These are phyloP conservation scores for Plotosus lineatus DNA, from an alignment of 2,113 vertebrate genomes.

Conservation along the genomic window DNA sequence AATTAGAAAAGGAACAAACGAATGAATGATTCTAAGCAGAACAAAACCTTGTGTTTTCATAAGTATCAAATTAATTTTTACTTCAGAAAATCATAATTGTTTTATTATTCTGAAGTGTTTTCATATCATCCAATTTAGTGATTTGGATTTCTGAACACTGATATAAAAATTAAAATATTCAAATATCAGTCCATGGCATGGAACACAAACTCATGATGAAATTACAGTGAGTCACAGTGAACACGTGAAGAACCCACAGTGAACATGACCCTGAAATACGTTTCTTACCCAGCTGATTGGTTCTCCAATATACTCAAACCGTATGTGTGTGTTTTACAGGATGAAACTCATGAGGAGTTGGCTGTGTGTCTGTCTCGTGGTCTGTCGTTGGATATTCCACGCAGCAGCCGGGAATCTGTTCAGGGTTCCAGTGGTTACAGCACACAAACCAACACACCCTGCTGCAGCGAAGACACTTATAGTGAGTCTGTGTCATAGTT, in stretches of 20 bases:
- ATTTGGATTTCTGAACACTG: neutral
- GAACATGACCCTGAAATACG: neutral
- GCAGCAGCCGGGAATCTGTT: slow-evolving; percentile 88
- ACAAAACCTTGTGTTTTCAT: too few relatives aligned
- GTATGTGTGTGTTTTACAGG: slow-evolving; percentile 73
- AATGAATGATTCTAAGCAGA: too few relatives aligned
- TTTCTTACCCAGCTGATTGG: neutral
- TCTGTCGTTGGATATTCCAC: slow-evolving; percentile 85
- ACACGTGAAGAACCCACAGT: neutral
- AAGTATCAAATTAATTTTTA: too few relatives aligned
- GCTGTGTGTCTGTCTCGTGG: slow-evolving; percentile 81
- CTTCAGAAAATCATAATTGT: too few relatives aligned
- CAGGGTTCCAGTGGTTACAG: slow-evolving; percentile 94
- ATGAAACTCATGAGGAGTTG: slow-evolving; percentile 82
- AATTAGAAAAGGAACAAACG: too few relatives aligned
- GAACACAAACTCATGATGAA: neutral
- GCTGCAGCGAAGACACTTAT: slow-evolving; percentile 90
- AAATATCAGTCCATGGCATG: neutral
- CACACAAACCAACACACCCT: slow-evolving; percentile 91
- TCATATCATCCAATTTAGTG: neutral
- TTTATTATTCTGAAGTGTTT: neutral
- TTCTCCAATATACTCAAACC: slow-evolving; percentile 1
- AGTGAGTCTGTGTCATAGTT: slow-evolving; percentile 66
- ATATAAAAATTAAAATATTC: neutral
- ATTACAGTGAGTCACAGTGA: neutral